Base-by-base conservation (phyloP, 1,140 invertebrate genomes). In the Asbolus verrucosus region DNA sequence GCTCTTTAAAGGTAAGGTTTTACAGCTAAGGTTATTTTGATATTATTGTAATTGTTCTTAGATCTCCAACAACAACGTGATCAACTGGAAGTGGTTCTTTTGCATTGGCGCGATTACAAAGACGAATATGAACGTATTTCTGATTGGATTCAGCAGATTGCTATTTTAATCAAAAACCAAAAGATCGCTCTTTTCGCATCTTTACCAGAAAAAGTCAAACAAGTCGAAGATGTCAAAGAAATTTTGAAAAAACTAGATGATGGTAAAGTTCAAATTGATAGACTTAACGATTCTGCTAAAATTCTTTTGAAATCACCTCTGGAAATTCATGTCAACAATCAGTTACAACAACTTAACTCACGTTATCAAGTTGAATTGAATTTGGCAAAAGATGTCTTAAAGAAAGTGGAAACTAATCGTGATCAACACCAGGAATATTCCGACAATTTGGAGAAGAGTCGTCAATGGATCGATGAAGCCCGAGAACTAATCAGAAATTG, bases 91-190 rank as follows among this genome's bases (percentile, higher is more conserved):
- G 86, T 87, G 9, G 94, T 91, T 6, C 89, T 95, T 59, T 85
- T 88, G 31, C 91, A 94, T 77, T 94, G 94, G 91, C 85, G 92
- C 65, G 92, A 95, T 65, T 96, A 94, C 80, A 96, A 96, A 81
- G 94, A 96, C 76, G 94, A 96, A 81, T 95, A 94, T 79, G 95
- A 97, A 81, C 87, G 92, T 65, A 82, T 96, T 5, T 95, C 93
- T 65, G 94, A 96, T 79, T 98, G 95, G 95, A 80, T 98, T 33
- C 94, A 97, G 81, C 93, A 96, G 78, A 94, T 94, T 77, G 94
- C 97, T 77, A 93, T 95, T 72, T 85, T 95, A 9, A 90, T 97
- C 13, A 96, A 96, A 80, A 92, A 94, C 19, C 92, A 96, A 74
- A 95, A 96, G 79, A 90, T 94, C 19, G 90, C 93, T 31, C 83